Conservation (phyloP, 2,797 vertebrate species). For the Morelia viridis region DNA sequence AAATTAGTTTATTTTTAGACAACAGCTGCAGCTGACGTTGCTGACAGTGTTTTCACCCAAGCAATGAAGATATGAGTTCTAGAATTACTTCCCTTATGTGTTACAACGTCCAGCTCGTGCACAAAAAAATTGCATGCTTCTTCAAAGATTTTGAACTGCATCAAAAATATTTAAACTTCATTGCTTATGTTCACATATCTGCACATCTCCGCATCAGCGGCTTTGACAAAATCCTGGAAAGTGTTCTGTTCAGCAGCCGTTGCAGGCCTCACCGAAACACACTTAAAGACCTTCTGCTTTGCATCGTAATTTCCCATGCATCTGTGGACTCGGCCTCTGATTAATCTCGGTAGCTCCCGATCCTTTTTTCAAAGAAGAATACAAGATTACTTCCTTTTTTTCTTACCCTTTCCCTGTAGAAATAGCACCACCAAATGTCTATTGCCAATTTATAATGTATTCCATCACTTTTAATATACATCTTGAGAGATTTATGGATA, state of each 20-base stretch:
- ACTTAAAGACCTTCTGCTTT: conserved; percentile 82
- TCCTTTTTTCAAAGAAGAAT: conserved; percentile 80
- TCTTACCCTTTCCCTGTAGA: background rate
- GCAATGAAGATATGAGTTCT: conserved; percentile 6
- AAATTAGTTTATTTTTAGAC: background rate
- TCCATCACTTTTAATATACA: background rate
- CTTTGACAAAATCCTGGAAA: conserved; percentile 83
- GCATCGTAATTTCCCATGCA: conserved; percentile 90
- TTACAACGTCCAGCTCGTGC: background rate
- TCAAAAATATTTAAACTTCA: conserved; percentile 74
- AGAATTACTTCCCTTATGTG: conserved; percentile 9
- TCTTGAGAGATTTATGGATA: background rate
- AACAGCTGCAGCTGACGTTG: background rate
- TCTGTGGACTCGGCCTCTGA: conserved; percentile 89
- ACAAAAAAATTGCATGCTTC: fast-evolving
- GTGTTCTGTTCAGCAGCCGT: conserved; percentile 84
- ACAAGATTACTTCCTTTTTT: conserved; percentile 9
- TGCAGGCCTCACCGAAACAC: conserved; percentile 87
- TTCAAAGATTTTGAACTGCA: background rate
- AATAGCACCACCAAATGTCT: background rate
- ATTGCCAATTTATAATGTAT: background rate
- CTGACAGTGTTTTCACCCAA: background rate
- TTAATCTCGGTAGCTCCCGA: conserved; percentile 87
- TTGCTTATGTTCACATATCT: conserved; percentile 73
- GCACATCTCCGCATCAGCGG: conserved; percentile 85